Percentiles rank a stretch among this genome's conserved stretches.
Conservation (phyloP, 92 coral and sea anemone genomes). For the Parazoanthus swiftii region DNA sequence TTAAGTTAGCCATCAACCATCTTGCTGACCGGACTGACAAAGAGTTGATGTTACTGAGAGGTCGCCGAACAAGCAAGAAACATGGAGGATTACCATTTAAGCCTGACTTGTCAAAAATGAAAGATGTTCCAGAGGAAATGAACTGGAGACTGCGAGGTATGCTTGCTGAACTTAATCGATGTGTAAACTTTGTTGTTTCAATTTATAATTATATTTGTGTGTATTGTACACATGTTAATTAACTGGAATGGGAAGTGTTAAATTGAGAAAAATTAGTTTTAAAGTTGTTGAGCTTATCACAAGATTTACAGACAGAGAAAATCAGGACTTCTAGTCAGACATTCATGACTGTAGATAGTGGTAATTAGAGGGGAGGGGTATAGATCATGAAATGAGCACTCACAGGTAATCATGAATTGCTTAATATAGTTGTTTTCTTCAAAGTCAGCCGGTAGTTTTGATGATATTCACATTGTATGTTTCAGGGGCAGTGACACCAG, state of each 20-base stretch:
- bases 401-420: too few relatives aligned
- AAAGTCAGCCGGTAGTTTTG: too few relatives aligned
- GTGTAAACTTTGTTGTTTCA: background rate
- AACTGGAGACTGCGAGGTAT: constrained; percentile 84
- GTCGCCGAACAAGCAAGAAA: constrained; percentile 72
- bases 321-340: too few relatives aligned
- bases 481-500: constrained; percentile 96
- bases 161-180: background rate
- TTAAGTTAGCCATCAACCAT: constrained; percentile 80
- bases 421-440: too few relatives aligned
- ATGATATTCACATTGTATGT: background rate
- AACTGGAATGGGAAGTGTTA: too few relatives aligned
- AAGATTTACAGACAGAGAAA: too few relatives aligned
- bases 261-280: too few relatives aligned
- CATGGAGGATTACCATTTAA: constrained; percentile 88
- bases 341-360: too few relatives aligned
- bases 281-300: too few relatives aligned
- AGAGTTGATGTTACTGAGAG: constrained; percentile 78
- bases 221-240: background rate
- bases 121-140: constrained; percentile 76
- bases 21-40: constrained; percentile 79
- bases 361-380: too few relatives aligned
- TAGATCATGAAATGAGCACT: too few relatives aligned
- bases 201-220: background rate
- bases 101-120: constrained; percentile 71